Evolutionary conservation across 2,797 vertebrate genomes (phyloP).

Genomic region (Anguilla pacifica): DNA sequence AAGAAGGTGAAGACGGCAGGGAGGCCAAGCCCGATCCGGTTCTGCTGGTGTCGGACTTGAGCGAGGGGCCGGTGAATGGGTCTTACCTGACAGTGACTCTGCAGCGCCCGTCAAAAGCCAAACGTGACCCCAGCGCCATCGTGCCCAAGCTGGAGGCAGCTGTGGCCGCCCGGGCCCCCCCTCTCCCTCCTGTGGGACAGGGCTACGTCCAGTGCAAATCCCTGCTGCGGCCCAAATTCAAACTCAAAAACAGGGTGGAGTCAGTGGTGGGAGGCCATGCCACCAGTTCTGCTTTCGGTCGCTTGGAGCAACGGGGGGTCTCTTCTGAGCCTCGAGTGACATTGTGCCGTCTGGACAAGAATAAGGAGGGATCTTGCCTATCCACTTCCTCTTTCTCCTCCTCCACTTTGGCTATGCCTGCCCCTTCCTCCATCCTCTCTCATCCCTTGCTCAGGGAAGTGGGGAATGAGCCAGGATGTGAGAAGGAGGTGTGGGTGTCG

Average conservation of each 20-base stretch:
- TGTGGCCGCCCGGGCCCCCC: constrained; percentile 70
- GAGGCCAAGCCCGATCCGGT: constrained; percentile 65
- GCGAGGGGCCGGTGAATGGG: constrained; percentile 66
- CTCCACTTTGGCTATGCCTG: constrained; percentile 20
- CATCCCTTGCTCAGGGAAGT: constrained; percentile 56
- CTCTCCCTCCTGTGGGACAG: constrained; percentile 37
- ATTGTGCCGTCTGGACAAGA: constrained; percentile 66
- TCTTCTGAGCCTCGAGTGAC: constrained; percentile 53
- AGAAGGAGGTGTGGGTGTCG: constrained; percentile 96
- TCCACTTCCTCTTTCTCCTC: constrained; percentile 26
- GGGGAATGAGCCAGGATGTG: constrained; percentile 80
- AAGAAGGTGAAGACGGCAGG: constrained; percentile 75
- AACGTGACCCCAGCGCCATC: constrained; percentile 81
- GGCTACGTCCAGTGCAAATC: constrained; percentile 60
- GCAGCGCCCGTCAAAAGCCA: constrained; percentile 81
- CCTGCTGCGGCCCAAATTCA: constrained; percentile 78
- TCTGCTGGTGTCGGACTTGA: constrained; percentile 38
- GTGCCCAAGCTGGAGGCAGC: constrained; percentile 96
- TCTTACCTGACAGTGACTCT: constrained; percentile 90
- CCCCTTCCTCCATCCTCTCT: constrained; percentile 7
- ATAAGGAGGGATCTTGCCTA: constrained; percentile 44
- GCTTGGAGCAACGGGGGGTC: constrained; percentile 5
- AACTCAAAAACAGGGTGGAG: constrained; percentile 45
- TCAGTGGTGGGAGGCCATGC: background rate
- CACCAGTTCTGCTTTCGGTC: background rate